Evolutionary conservation across 2,888 invertebrate genomes (phyloP), one percentile per base, ranked within the genome.

Genomic region (Sclerodermus sp.): DNA sequence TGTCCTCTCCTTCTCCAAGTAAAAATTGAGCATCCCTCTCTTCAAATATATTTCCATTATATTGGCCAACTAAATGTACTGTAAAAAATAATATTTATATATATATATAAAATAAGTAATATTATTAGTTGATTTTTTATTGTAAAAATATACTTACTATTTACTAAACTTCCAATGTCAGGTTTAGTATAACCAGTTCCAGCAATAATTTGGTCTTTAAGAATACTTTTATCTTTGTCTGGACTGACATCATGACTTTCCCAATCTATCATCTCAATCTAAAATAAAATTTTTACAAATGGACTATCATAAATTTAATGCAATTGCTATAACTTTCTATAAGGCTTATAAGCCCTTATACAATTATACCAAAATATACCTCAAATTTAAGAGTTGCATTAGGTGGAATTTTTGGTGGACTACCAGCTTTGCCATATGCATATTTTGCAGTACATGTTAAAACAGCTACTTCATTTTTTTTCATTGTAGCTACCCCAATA

Each of bases 401-500:
- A 8, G 92, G 88, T 18, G 95, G 95, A 63, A 98, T 96, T 69
- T 85, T 89, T 1, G 96, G 95, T 1, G 90, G 90, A 67, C 87
- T 89, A 49, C 96, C 96, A 18, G 78, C 73, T 56, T 84, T 84
- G 4, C 96, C 96, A 72, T 97, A 97, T 0, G 93, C 97, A 80
- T 95, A 97, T 52, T 93, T 87, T 0, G 96, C 84, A 44, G 88
- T 87, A 80, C 96, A 94, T 0, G 89, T 91, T 43, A 98, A 79
- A 45, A 87, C 81, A 42, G 92, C 89, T 45, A 89, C 82, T 79
- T 97, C 96, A 0, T 93, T 92, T 65, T 87, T 88, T 78, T 89
- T 91, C 98, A 99, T 98, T 0, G 93, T 90, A 0, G 91, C 90
- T 13, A 98, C 89, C 23, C 95, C 96, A 59, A 93, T 83, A 70